Conservation (phyloP, 2,888 invertebrate genomes). For the Amphipyra tragopoginis region DNA sequence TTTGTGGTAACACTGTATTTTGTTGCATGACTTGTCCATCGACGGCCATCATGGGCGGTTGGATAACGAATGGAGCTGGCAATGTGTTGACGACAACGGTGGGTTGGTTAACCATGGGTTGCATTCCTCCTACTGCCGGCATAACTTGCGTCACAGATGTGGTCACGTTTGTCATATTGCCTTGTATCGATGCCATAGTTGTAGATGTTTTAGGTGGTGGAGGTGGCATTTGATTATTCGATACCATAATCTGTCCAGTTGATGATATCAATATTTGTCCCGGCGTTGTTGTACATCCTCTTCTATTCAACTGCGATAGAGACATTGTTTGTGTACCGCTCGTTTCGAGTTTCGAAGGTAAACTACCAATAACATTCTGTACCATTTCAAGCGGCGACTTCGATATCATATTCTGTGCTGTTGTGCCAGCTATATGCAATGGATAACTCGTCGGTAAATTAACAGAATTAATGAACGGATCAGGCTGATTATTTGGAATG, state of each 20-base stretch:
- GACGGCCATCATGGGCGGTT: conserved; percentile 94
- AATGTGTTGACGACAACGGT: conserved; percentile 95
- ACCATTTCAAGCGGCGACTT: conserved; percentile 94
- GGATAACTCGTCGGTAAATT: conserved; percentile 85
- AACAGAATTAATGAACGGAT: conserved; percentile 85
- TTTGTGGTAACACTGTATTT: conserved; percentile 92
- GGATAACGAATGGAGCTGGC: conserved; percentile 94
- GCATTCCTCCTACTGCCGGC: conserved; percentile 91
- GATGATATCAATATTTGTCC: conserved; percentile 94
- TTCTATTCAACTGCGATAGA: conserved; percentile 68
- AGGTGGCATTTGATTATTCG: conserved; percentile 91
- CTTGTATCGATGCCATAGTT: conserved; percentile 91
- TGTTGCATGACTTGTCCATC: conserved; percentile 93
- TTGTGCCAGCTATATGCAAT: conserved; percentile 84
- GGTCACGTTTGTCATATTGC: conserved; percentile 91
- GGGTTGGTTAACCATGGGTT: conserved; percentile 93
- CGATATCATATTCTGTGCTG: conserved; percentile 87
- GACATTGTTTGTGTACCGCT: conserved; percentile 83
- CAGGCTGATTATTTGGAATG: conserved; percentile 85
- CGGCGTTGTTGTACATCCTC: conserved; percentile 78
- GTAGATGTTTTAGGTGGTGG: conserved; percentile 90
- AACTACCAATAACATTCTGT: conserved; percentile 93
- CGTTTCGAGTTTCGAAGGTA: conserved; percentile 85
- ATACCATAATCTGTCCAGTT: conserved; percentile 93
- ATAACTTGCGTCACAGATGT: conserved; percentile 92